phyloP scores from a whole-genome alignment of 2,888 invertebrate species.

The Arenicola marina region DNA sequence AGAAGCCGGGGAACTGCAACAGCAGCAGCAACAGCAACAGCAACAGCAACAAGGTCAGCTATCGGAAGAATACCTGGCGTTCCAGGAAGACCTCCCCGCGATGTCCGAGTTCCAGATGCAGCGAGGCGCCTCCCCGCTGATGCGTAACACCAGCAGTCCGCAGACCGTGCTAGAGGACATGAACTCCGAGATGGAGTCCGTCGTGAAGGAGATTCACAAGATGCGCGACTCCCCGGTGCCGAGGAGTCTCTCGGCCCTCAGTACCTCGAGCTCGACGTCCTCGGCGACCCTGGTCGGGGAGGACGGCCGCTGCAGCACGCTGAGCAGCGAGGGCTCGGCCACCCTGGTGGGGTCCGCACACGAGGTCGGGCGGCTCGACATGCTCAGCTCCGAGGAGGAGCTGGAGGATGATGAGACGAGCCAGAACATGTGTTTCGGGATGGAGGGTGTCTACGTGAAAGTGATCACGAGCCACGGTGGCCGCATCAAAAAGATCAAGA shows the following conservation, averaged over 20 bases:
- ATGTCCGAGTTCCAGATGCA: not conserved
- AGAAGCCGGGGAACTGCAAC: not conserved
- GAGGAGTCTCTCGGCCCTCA: too few species aligned
- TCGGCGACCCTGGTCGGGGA: too few species aligned
- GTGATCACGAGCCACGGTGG: not conserved
- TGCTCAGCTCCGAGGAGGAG: not conserved
- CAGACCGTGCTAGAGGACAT: not conserved
- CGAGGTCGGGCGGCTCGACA: not conserved
- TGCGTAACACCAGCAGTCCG: too few species aligned
- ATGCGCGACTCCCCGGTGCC: too few species aligned
- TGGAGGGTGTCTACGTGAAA: slow-evolving; percentile 1
- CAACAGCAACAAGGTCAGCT: too few species aligned
- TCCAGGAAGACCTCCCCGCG: not conserved
- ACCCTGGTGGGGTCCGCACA: not conserved
- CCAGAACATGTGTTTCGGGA: not conserved
- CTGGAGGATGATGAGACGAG: not conserved
- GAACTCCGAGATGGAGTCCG: not conserved
- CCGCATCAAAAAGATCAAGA: not conserved
- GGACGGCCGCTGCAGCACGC: too few species aligned
- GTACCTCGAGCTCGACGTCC: too few species aligned
- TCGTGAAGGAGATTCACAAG: not conserved
- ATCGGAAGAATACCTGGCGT: too few species aligned
- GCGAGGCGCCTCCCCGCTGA: not conserved
- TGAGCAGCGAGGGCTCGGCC: not conserved
- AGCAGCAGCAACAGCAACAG: too few species aligned